Percentiles rank a stretch among this genome's conserved stretches.
Evolutionary conservation across 2,113 vertebrate species (phyloP).

Genomic region (Ciconia stormi): DNA sequence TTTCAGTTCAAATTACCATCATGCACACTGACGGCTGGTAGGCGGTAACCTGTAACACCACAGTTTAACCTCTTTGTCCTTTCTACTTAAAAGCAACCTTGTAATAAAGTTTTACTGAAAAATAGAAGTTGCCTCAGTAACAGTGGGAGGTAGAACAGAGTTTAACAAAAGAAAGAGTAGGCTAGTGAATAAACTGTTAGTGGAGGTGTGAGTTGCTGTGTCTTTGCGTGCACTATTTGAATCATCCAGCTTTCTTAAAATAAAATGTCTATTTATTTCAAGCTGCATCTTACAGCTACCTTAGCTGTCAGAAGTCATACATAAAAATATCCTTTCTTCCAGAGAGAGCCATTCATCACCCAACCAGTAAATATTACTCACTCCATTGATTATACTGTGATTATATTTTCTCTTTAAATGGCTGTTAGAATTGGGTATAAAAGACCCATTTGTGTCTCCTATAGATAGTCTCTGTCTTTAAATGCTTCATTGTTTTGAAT

Average conservation of each 20-base stretch:
- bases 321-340: constrained; percentile 58
- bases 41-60: not conserved
- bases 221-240: not conserved
- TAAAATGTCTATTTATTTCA: constrained; percentile 60
- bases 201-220: not conserved
- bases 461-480: constrained; percentile 51
- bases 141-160: not conserved
- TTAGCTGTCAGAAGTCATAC: constrained; percentile 54
- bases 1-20: not conserved
- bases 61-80: not conserved
- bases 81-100: not conserved
- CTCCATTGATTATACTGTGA: constrained; percentile 59
- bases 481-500: constrained; percentile 63
- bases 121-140: not conserved
- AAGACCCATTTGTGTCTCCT: constrained; percentile 58
- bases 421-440: constrained; percentile 60
- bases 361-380: constrained; percentile 69
- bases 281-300: constrained; percentile 32
- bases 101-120: not conserved
- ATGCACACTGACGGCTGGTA: accelerated
- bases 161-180: not conserved
- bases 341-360: constrained; percentile 45
- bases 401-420: constrained; percentile 74
- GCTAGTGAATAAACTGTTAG: not conserved
- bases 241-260: constrained; percentile 32